Conservation (phyloP, 2,113 vertebrate genomes). For the Hippotragus niger region DNA sequence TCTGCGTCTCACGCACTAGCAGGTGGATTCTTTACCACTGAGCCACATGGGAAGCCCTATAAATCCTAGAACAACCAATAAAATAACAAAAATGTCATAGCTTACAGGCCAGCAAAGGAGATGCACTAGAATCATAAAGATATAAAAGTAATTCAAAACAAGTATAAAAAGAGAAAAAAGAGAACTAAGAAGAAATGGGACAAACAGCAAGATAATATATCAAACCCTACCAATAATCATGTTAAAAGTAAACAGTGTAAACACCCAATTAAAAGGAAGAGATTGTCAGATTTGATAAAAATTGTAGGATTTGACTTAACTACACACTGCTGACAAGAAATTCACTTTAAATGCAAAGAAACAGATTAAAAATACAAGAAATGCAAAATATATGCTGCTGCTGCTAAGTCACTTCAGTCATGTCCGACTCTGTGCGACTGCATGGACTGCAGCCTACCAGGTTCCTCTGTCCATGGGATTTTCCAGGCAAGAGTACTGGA, state of each 20-base stretch:
- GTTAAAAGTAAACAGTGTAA: neutral
- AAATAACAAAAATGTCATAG: neutral
- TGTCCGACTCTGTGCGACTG: no score
- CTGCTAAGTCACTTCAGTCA: no score
- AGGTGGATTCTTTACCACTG: neutral
- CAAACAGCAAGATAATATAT: neutral
- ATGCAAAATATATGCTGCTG: neutral
- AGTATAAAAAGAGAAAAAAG: neutral
- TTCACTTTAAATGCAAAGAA: neutral
- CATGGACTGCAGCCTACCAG: no score
- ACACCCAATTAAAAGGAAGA: neutral
- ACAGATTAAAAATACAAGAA: neutral
- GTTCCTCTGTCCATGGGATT: no score
- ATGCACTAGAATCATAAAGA: neutral
- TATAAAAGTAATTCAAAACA: neutral
- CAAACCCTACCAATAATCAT: neutral
- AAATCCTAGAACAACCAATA: neutral
- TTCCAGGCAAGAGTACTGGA: no score
- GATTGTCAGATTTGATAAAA: neutral
- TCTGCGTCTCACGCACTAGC: neutral
- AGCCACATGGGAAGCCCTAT: neutral
- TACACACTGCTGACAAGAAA: neutral
- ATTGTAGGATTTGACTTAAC: neutral
- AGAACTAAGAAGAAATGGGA: neutral
- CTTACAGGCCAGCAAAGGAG: neutral